Conservation (phyloP, 2,113 vertebrate genomes). For the Illadopsis cleaveri region DNA sequence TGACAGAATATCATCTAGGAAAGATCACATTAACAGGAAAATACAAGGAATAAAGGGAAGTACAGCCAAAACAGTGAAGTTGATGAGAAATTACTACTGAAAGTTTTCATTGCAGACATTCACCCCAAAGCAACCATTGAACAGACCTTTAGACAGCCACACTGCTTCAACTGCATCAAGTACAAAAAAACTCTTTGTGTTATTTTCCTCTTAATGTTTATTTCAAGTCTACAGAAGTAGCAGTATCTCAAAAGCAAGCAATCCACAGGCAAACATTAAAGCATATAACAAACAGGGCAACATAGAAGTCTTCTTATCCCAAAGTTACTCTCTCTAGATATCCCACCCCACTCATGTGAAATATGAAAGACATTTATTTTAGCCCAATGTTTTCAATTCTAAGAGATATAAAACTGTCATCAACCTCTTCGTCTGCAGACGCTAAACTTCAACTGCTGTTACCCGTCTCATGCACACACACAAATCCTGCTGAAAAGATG, state of each 20-base stretch:
- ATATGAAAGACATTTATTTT: background rate
- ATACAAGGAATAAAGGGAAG: background rate
- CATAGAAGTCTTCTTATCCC: background rate
- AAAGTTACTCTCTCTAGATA: background rate
- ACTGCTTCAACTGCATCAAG: background rate
- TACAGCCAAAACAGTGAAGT: background rate
- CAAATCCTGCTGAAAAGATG: background rate
- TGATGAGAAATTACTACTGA: background rate
- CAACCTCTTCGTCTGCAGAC: background rate
- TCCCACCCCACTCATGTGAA: fast-evolving
- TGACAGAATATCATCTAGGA: background rate
- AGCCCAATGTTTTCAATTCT: background rate
- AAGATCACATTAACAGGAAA: background rate
- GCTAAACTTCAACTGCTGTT: background rate
- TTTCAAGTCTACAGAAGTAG: background rate
- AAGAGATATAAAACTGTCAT: background rate
- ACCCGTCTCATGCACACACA: background rate
- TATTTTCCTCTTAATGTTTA: background rate
- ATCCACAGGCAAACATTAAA: background rate
- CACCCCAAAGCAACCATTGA: background rate
- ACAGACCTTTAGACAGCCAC: background rate
- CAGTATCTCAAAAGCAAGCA: background rate
- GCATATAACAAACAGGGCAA: background rate
- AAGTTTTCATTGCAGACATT: background rate
- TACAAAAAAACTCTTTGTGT: background rate